A percentile compares a stretch with the other conserved stretches of the same genome.
Conservation (phyloP, 2,888 invertebrate species). For the Ptycholaimellus sp. region DNA sequence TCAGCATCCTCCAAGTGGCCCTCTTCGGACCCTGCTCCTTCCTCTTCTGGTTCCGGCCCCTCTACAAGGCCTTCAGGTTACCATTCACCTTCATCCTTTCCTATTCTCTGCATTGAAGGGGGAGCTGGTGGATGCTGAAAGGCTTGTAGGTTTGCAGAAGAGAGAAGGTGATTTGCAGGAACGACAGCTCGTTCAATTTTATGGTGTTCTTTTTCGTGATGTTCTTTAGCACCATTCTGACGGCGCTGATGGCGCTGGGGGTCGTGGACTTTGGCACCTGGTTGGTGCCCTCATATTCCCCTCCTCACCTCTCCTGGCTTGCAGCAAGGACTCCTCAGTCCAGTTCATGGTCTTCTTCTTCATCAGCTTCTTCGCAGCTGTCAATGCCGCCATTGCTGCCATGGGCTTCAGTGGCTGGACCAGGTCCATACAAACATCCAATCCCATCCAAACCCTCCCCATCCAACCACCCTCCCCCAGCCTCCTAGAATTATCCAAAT, state of each 20-base stretch:
- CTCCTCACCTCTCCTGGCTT: constrained; percentile 4
- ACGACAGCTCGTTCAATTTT: constrained; percentile 95
- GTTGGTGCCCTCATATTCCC: constrained; percentile 18
- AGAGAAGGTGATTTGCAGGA: constrained; percentile 42
- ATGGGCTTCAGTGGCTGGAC: too few species aligned
- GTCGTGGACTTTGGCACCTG: too few species aligned
- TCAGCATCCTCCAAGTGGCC: constrained; percentile 61
- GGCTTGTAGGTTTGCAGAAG: too few species aligned
- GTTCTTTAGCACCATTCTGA: constrained; percentile 39
- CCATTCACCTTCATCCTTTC: constrained; percentile 8
- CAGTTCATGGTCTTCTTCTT: constrained; percentile 29
- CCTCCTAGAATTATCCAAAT: too few species aligned
- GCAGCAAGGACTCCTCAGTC: constrained; percentile 4
- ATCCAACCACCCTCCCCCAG: too few species aligned
- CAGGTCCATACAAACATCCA: too few species aligned
- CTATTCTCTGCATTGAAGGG: not conserved
- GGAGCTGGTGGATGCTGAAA: too few species aligned
- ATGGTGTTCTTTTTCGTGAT: constrained; percentile 99
- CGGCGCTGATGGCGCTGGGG: constrained; percentile 64
- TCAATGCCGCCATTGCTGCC: too few species aligned
- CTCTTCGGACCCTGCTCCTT: constrained; percentile 89
- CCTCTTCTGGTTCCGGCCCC: constrained; percentile 93
- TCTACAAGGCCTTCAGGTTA: constrained; percentile 82
- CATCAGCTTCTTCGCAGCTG: constrained; percentile 54
- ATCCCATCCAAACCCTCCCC: too few species aligned